Percentiles rank a stretch among this genome's conserved stretches.
These are phyloP conservation scores for Paramormyrops kingsleyae DNA, from an alignment of 2,113 vertebrate genomes.

Conservation along the genomic window DNA sequence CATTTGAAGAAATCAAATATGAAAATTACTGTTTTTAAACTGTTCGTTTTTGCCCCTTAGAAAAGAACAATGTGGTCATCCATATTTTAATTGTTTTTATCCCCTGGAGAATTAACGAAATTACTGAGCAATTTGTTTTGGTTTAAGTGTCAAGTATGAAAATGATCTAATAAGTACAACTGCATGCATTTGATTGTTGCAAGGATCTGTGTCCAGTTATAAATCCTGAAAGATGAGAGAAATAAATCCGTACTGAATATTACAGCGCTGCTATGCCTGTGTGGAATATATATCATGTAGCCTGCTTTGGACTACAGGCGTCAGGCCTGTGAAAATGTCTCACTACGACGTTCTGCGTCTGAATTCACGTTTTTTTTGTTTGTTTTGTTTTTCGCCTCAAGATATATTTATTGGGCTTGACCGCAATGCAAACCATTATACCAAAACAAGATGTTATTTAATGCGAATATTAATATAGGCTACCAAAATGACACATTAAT, in stretches of 20 bases:
- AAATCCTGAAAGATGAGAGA: neutral
- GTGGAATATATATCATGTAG: neutral
- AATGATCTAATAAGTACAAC: neutral
- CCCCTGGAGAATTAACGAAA: neutral
- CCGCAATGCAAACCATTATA: neutral
- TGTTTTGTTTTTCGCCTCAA: neutral
- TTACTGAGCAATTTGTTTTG: neutral
- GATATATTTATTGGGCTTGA: neutral
- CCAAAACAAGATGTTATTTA: neutral
- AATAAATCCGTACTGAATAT: neutral
- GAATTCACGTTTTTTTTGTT: neutral
- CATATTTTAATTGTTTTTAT: neutral
- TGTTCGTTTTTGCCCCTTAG: neutral
- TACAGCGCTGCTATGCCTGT: neutral
- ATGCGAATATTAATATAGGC: neutral
- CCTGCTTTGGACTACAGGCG: neutral
- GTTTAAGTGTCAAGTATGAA: neutral
- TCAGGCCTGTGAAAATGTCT: neutral
- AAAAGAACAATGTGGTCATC: neutral
- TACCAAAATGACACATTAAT: neutral
- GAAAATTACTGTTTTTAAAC: neutral
- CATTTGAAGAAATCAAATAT: neutral
- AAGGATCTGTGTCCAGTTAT: neutral
- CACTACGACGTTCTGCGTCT: neutral
- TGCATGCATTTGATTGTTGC: neutral